Base-by-base conservation (phyloP, 2,888 invertebrate species). In the Cantharis rustica region DNA sequence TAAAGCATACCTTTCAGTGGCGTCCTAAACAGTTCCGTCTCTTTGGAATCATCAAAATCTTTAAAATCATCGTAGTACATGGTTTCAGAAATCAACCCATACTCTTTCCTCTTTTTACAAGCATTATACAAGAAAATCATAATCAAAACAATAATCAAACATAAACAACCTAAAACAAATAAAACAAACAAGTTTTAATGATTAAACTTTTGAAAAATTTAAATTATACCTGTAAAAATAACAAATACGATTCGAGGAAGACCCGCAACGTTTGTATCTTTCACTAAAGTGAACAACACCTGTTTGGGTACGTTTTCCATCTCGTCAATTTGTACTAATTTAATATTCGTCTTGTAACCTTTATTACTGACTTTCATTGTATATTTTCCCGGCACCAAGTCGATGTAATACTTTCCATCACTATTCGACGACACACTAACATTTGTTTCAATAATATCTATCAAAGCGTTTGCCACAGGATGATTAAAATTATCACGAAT, bases 201-300 rank as follows among this genome's bases (percentile, higher is more conserved):
- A n/a, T 68, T n/a, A 20, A 63, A 20, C 71, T 76, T 10, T 68
- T 11, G 61, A 17, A 47, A 9, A 69, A 71, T 20, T n/a, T 15
- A 27, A 9, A 31, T 23, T 16, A 69, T 84, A 92, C 95, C 95
- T 80, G 93, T 90, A 10, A 95, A 85, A 84, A 95, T 91, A 31
- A 96, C 92, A 85, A 96, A 96, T 1, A 93, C 90, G 17, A 95
- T 89, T 26, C 96, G 89, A 0, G 96, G 95, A 89, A 96, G 88
- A 0, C 96, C 96, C 81, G 94, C 88, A 15, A 95, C 91, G 77
- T 89, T 90, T 80, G 93, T 93, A 82, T 95, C 93, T 11, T 89
- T 89, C 68, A 90, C 90, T 73, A 96, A 85, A 80, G 93, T 93
- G 81, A 96, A 92, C 79, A 95, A 89, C 0, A 95, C 88, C 73